Conservation (phyloP, 2,888 invertebrate species). For the Ophonus ardosiacus region DNA sequence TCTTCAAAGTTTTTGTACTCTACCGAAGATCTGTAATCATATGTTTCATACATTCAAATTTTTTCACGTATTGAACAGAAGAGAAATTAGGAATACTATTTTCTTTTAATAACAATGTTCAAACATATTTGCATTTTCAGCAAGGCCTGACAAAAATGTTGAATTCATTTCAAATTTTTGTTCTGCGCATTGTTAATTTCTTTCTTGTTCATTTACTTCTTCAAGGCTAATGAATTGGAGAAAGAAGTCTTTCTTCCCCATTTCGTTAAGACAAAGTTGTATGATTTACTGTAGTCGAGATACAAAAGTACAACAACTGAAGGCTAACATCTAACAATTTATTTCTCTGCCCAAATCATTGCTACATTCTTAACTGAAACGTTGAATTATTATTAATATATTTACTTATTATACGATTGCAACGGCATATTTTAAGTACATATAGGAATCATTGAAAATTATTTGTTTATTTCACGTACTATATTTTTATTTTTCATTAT, state of each 20-base stretch:
- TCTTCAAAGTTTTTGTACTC: conserved; percentile 80
- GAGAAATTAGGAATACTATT: conserved; percentile 68
- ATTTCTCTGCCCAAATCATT: too few species aligned
- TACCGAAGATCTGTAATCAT: conserved; percentile 77
- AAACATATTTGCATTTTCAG: conserved; percentile 84
- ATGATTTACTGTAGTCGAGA: conserved; percentile 84
- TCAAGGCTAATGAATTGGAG: conserved; percentile 57
- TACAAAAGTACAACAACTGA: too few species aligned
- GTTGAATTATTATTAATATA: not conserved
- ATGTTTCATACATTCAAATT: conserved; percentile 77
- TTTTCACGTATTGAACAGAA: conserved; percentile 73
- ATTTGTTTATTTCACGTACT: not conserved
- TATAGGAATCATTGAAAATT: not conserved
- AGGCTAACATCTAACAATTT: too few species aligned
- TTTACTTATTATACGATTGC: not conserved
- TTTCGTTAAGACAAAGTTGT: conserved; percentile 83
- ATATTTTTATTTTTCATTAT: not conserved
- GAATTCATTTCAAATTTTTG: conserved; percentile 82
- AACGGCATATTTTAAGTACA: not conserved
- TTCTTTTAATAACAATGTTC: conserved; percentile 79
- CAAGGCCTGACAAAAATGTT: conserved; percentile 81
- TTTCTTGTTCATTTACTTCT: conserved; percentile 77
- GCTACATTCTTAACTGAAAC: too few species aligned
- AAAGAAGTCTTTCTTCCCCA: conserved; percentile 74
- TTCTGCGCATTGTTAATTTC: conserved; percentile 77